These are phyloP conservation scores for Mungos mungo DNA, from an alignment of 2,113 vertebrate species.

Conservation along the genomic window DNA sequence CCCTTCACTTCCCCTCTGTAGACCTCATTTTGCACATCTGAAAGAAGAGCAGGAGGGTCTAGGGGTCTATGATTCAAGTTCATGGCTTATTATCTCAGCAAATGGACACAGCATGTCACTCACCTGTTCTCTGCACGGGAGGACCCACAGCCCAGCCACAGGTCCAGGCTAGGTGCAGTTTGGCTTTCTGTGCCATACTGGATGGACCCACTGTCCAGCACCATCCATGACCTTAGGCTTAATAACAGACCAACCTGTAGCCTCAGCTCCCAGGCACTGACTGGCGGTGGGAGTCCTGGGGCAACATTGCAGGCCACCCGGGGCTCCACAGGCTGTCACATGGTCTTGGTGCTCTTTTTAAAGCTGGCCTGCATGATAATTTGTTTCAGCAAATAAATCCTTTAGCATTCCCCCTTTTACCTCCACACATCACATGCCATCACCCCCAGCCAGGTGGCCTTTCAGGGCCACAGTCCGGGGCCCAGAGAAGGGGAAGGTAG, in stretches of 20 bases:
- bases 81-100: neutral
- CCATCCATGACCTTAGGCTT: neutral
- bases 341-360: constrained; percentile 52
- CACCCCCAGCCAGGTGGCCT: constrained; percentile 42
- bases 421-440: neutral
- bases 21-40: neutral
- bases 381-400: constrained; percentile 74
- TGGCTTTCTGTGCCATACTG: neutral
- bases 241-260: neutral
- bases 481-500: constrained; percentile 66
- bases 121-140: neutral
- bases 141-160: neutral
- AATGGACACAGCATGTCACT: neutral
- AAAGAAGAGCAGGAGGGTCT: neutral
- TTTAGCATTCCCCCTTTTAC: constrained; percentile 6
- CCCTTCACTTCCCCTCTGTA: neutral
- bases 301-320: neutral
- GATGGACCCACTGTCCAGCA: neutral
- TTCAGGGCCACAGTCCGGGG: neutral
- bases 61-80: neutral
- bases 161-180: neutral
- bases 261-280: neutral
- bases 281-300: neutral
- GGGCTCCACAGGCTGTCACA: neutral
- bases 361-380: constrained; percentile 69